Evolutionary conservation across 2,888 invertebrate species (phyloP).

Genomic region (Ferdinandea cuprea): DNA sequence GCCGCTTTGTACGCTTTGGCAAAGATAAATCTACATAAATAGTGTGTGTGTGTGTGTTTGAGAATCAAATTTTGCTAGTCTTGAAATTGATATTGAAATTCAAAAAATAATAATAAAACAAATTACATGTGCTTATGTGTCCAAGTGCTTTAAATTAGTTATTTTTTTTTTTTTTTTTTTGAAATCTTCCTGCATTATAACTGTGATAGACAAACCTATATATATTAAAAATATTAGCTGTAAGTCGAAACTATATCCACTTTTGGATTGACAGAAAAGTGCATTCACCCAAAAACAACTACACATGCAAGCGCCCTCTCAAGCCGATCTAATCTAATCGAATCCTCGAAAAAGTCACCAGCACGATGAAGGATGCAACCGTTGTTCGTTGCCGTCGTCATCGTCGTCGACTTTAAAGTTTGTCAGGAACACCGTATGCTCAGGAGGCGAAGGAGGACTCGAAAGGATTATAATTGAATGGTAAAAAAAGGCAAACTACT

Average conservation of each 20-base stretch:
- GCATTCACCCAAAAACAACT: slow-evolving; percentile 49
- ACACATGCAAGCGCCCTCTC: neutral
- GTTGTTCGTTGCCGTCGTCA: slow-evolving; percentile 27
- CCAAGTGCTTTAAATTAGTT: slow-evolving; percentile 66
- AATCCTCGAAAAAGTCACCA: slow-evolving; percentile 16
- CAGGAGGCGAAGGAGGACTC: slow-evolving; percentile 64
- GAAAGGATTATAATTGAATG: slow-evolving; percentile 74
- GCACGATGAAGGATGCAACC: slow-evolving; percentile 56
- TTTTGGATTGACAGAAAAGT: slow-evolving; percentile 34
- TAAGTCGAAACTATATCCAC: slow-evolving; percentile 31
- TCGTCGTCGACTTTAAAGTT: slow-evolving; percentile 54
- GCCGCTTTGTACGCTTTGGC: slow-evolving; percentile 32
- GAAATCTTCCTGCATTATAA: slow-evolving; percentile 57
- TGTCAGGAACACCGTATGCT: slow-evolving; percentile 50
- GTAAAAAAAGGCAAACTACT: slow-evolving; percentile 50
- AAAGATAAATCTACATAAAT: slow-evolving; percentile 3
- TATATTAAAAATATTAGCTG: slow-evolving; percentile 25
- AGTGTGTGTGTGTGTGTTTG: slow-evolving; percentile 32
- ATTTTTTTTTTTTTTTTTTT: too few species aligned
- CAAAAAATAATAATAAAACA: slow-evolving; percentile 1
- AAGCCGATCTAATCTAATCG: slow-evolving; percentile 60
- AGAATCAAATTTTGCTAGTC: neutral
- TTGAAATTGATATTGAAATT: slow-evolving; percentile 2
- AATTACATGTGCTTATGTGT: slow-evolving; percentile 64
- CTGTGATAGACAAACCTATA: slow-evolving; percentile 61